Evolutionary conservation across 2,113 vertebrate genomes (phyloP).

Genomic region (Platysteira castanea): DNA sequence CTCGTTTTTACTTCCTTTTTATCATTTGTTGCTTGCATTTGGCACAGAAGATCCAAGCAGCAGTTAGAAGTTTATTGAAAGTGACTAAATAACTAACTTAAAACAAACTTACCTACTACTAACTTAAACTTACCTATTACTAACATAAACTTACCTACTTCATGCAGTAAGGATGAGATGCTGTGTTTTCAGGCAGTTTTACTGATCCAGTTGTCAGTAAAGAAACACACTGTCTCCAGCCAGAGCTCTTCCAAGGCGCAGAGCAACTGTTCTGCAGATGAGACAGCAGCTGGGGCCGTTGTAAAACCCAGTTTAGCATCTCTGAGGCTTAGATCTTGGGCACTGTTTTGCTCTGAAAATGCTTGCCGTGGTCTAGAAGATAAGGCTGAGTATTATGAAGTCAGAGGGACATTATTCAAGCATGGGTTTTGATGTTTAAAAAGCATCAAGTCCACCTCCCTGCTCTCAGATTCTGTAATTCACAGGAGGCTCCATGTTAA

Average conservation of each 20-base stretch:
- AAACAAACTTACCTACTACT: accelerated
- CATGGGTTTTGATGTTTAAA: not conserved
- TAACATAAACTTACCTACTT: accelerated
- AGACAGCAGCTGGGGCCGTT: not conserved
- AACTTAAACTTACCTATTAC: accelerated
- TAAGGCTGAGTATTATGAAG: not conserved
- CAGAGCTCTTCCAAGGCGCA: not conserved
- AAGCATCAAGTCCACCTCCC: not conserved
- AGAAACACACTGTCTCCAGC: not conserved
- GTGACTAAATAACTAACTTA: not conserved
- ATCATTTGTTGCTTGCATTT: not conserved
- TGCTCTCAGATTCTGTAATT: not conserved
- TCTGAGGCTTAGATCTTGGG: not conserved
- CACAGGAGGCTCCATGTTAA: not conserved
- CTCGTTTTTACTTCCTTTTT: not conserved
- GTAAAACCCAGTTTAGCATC: not conserved
- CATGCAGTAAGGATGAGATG: not conserved
- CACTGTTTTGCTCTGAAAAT: not conserved
- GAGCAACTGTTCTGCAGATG: not conserved
- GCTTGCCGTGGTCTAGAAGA: not conserved
- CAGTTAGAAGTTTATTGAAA: not conserved
- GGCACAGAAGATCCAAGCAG: not conserved
- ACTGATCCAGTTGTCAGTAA: not conserved
- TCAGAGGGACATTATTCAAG: not conserved
- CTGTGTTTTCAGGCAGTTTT: not conserved